Conservation (phyloP, 2,113 vertebrate species). For the Oreochromis niloticus region DNA sequence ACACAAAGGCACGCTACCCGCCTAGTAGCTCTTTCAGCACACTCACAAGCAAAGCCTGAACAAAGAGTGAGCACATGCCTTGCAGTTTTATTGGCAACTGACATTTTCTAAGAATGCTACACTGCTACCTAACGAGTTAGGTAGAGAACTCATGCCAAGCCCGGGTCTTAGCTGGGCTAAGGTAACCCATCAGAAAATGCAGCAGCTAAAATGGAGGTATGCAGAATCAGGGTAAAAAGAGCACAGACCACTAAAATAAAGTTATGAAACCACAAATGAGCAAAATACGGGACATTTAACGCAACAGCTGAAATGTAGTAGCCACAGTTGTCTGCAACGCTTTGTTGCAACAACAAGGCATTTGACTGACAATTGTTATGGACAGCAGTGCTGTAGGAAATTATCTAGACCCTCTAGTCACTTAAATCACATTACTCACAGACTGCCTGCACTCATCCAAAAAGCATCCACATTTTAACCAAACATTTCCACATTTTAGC, state of each 20-base stretch:
- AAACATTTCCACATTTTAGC: neutral
- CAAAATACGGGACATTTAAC: fast-evolving
- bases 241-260: neutral
- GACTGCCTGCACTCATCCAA: neutral
- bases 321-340: fast-evolving
- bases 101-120: neutral
- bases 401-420: neutral
- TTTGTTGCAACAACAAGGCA: neutral
- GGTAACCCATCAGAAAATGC: neutral
- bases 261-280: neutral
- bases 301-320: neutral
- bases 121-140: neutral
- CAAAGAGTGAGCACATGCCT: neutral
- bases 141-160: neutral
- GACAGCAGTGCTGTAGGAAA: neutral
- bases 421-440: neutral
- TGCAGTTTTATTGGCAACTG: neutral
- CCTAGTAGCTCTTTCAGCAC: neutral
- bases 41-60: neutral
- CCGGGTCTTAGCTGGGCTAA: neutral
- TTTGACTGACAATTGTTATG: neutral
- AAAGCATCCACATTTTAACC: neutral
- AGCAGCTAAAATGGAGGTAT: neutral
- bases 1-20: neutral
- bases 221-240: neutral